Evolutionary conservation across 2,113 vertebrate species (phyloP).

Genomic region (Struthio camelus): DNA sequence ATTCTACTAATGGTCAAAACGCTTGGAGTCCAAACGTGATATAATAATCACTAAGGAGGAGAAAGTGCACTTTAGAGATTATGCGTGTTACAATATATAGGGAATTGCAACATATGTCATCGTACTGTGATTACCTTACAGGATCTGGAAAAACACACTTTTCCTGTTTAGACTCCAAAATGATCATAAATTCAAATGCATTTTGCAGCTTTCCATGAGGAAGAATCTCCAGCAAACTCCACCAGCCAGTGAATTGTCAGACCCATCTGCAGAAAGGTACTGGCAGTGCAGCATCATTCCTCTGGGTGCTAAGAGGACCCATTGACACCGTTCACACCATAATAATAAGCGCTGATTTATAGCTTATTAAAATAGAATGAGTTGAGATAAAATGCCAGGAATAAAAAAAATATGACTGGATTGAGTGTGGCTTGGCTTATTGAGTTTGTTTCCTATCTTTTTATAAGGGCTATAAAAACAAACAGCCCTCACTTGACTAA

Average conservation of each 20-base stretch:
- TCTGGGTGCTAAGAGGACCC: not conserved
- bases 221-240: constrained; percentile 28
- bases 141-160: constrained; percentile 41
- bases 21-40: constrained; percentile 27
- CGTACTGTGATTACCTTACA: constrained; percentile 26
- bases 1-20: constrained; percentile 53
- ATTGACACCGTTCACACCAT: not conserved
- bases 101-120: constrained; percentile 37
- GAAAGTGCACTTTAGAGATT: not conserved
- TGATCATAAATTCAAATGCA: constrained; percentile 2
- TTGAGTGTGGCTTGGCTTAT: constrained; percentile 61
- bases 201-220: constrained; percentile 42
- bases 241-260: not conserved
- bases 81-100: not conserved
- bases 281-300: not conserved
- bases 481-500: constrained; percentile 55
- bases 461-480: constrained; percentile 61
- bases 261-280: not conserved
- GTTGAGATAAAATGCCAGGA: constrained; percentile 57
- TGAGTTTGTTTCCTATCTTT: constrained; percentile 66
- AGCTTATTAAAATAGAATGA: constrained; percentile 41
- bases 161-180: constrained; percentile 43
- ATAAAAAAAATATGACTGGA: constrained; percentile 29
- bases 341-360: constrained; percentile 41
- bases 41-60: constrained; percentile 53